Base-by-base conservation (phyloP, 1,140 invertebrate genomes). In the Nautilus pompilius region DNA sequence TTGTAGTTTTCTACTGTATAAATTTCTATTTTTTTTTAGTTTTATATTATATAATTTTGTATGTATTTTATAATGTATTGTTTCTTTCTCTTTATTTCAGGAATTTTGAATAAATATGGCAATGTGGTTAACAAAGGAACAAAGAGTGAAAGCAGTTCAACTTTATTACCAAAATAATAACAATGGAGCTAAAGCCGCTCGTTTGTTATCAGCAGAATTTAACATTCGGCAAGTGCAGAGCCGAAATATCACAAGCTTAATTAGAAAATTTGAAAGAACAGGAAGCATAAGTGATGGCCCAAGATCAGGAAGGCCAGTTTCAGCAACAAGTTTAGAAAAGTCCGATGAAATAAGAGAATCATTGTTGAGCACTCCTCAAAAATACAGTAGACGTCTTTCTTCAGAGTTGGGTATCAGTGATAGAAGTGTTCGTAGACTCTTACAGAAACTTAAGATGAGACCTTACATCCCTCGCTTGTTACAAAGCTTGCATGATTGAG, bases 391-490 rank as follows among this genome's bases (percentile, higher is more conserved):
- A 24, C 26, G 26, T 20, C 6, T 53, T 53, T 53, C 49, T 53
- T 17, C 49, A 3, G 49, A 53, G 22, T 53, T 53, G 5, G 45
- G 17, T 5, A 46, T 46, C 3, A 46, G 45, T 46, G 45, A 46
- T 46, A 46, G 5, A 26, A 53, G 26, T 53, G 49, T 53, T 53
- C 26, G 20, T 24, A 53, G 49, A 53, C 17, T 53, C 17, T 24
- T 53, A 24, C 26, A 53, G 49, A 53, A 53, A 28, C 49, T 53
- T 20, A 53, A 53, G 49, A 53, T 53, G 49, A 53, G n/a, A 53
- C 26, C 20, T 26, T 53, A 53, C 17, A 53, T 53, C 17, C 8
- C 49, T 20, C 49, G 5, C 24, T 5, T 53, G 49, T 24, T 53
- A 20, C 3, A 53, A 53, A 53, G 49, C 24, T 53, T 53, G 49